These are phyloP conservation scores for Luidia sarsii DNA, from an alignment of 53 echinoderm and acorn worm species.

Conservation along the genomic window DNA sequence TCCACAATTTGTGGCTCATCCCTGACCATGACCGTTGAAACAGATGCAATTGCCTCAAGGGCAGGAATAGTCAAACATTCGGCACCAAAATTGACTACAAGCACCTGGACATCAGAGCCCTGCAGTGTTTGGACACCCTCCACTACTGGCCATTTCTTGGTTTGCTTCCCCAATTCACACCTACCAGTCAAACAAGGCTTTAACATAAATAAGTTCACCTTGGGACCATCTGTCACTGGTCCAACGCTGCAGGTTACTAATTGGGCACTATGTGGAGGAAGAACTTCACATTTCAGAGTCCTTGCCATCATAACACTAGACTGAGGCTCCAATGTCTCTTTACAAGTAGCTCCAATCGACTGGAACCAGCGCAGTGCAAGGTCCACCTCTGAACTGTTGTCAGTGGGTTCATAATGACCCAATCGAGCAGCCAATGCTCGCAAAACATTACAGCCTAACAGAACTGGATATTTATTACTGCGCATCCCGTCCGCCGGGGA, in stretches of 20 bases:
- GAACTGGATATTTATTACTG: neutral
- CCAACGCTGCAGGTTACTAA: neutral
- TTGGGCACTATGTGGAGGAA: neutral
- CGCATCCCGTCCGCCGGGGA: neutral
- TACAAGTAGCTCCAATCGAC: neutral
- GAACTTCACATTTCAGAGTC: conserved; percentile 12
- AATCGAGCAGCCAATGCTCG: neutral
- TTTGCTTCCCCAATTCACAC: no score
- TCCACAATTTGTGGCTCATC: no score
- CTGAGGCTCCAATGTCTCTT: neutral
- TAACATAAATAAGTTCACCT: neutral
- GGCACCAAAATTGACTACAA: no score
- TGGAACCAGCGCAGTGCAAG: neutral
- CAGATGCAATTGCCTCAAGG: no score
- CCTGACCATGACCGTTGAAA: no score
- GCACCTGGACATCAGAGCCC: no score
- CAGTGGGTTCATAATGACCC: neutral
- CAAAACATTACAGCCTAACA: conserved; percentile 25
- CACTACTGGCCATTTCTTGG: no score
- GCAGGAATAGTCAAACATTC: no score
- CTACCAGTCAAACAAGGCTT: neutral
- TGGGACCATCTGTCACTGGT: neutral
- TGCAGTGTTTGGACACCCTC: no score
- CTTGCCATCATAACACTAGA: neutral
- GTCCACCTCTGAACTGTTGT: neutral